These are phyloP conservation scores for Sturnus vulgaris DNA, from an alignment of 2,113 vertebrate species.

Conservation along the genomic window DNA sequence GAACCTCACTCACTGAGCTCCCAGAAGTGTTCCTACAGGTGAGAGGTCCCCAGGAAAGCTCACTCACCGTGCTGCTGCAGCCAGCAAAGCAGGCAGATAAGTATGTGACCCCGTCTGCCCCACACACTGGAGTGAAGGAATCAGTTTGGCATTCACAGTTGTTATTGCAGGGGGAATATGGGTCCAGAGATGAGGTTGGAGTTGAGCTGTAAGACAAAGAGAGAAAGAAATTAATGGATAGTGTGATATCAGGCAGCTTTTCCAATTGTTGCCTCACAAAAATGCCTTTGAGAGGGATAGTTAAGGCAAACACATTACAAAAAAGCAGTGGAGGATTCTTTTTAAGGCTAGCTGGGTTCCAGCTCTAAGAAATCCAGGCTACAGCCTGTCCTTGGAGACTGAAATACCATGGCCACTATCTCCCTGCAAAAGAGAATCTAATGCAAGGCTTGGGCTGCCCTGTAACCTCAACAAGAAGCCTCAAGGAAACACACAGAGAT, in stretches of 20 bases:
- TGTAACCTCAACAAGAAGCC: background rate
- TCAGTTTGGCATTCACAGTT: conserved; percentile 94
- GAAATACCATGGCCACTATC: background rate
- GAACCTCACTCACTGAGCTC: background rate
- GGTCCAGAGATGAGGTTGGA: conserved; percentile 76
- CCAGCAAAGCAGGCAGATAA: conserved; percentile 96
- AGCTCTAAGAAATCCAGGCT: background rate
- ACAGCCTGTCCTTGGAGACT: background rate
- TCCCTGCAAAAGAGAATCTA: background rate
- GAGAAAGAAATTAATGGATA: background rate
- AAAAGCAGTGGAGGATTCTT: background rate
- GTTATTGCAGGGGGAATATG: conserved; percentile 85
- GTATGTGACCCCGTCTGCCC: conserved; percentile 91
- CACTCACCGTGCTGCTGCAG: conserved; percentile 79
- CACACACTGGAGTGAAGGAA: conserved; percentile 94
- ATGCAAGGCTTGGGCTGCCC: background rate
- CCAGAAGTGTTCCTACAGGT: background rate
- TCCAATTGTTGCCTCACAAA: background rate
- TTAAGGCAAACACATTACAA: background rate
- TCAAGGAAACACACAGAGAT: background rate
- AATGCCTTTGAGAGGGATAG: background rate
- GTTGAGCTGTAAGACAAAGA: conserved; percentile 76
- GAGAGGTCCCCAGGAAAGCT: background rate
- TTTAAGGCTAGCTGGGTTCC: background rate
- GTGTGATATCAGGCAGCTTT: background rate